Evolutionary conservation across 2,888 invertebrate genomes (phyloP), one percentile per base, ranked within the genome.

Genomic region (Hipparchia semele): DNA sequence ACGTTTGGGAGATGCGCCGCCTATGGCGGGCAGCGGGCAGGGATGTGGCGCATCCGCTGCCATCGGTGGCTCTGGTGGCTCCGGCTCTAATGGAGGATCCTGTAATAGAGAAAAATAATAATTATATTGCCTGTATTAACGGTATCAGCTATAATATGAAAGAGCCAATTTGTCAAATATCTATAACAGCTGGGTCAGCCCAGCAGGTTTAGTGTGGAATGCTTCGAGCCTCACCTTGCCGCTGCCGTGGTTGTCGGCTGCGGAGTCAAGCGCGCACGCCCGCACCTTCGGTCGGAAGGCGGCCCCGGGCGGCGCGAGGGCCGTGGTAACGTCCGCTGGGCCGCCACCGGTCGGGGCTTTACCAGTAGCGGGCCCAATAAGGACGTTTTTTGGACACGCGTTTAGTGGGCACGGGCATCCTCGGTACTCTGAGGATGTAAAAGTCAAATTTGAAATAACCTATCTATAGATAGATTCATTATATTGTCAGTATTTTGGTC

Each of bases 341-440:
- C 94, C 95, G 94, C 94, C 94, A 94, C 95, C 94, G 93, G 95
- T 94, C 96, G 97, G 97, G 96, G 96, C 96, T 96, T 97, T 97
- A 97, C 98, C 98, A 98, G 97, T 97, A 98, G 97, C 98, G 97
- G 98, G 98, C 96, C 98, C 98, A 98, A 98, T 97, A 97, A 96
- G 97, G 96, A 97, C 98, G 98, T 98, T 98, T 98, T 98, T 98
- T 98, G 98, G 97, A 98, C 97, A 98, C 96, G 97, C 96, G 95
- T 97, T 97, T 95, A 97, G 96, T 94, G 98, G 97, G 95, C 98
- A 98, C 85, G 98, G 97, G 94, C 98, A 98, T 93, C 95, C 95
- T 81, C 92, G 89, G 75, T 93, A 93, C 86, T 94, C 93, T 94
- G 87, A 12, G 8, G 13, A 23, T 12, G 12, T 39, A 62, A 87